Base-by-base conservation (phyloP, 2,113 vertebrate genomes). In the Alaudala cheleensis region DNA sequence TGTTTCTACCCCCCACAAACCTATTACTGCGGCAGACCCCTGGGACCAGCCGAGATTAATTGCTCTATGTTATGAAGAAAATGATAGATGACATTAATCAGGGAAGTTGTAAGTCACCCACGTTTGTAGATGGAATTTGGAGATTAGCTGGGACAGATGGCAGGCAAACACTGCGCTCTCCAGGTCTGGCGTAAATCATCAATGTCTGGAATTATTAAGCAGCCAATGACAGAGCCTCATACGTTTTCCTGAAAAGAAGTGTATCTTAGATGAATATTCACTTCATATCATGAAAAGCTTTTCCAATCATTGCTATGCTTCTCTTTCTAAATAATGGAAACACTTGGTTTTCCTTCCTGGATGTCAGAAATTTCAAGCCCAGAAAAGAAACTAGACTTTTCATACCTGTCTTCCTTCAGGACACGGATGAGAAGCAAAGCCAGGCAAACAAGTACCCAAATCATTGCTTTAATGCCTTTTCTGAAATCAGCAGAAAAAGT, bases 61-160 rank as follows among this genome's bases (percentile, higher is more conserved):
- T 92, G 90, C 74, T 85, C 40, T 14, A 66, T 64, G 70, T 92
- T 85, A 78, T 21, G 57, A 92, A 72, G 88, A 88, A 94, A 85
- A 90, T 93, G 88, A 95, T 79, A 93, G 85, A 90, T 95, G 92
- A 50, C 92, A 61, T 93, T 96, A 94, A 96, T 95, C 90, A 93
- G 74, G 62, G 74, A 85, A 82, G 66, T 26, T 86, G 88, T 86
- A 90, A 95, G 12, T 90, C 93, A 82, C 54, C 88, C 40, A 13
- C 85, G 33, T 72, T 82, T n/a, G 74, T 56, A 92, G 90, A 76
- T 91, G 95, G 93, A 76, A 94, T 72, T 82, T 65, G 4, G 74
- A 92, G 96, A 93, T 94, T 76, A 82, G 95, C 71, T 37, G 66
- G 90, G 92, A 95, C 93, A 96, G 93, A 87, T 88, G 92, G 93